Conservation (phyloP, 30 jellyfish, hydroid and myxozoan genomes). For the Aurelia aurita region DNA sequence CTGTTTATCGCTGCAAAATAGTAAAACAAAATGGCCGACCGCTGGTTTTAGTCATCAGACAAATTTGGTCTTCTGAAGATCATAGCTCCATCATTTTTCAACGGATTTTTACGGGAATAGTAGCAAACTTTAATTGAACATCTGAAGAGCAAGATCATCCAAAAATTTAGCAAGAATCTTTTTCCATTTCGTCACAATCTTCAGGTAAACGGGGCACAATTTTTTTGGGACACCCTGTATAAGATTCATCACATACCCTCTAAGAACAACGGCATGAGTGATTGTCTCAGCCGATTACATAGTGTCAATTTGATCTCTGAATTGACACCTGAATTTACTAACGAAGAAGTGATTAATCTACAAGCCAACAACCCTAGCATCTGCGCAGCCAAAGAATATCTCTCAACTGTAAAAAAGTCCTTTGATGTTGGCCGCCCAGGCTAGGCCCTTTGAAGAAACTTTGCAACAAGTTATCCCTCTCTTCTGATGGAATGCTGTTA, state of each 20-base stretch:
- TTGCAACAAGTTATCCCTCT: conserved; percentile 4
- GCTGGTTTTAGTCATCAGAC: too few species aligned
- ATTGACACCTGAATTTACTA: conserved; percentile 20
- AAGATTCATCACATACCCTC: conserved; percentile 29
- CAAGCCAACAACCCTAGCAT: conserved; percentile 11
- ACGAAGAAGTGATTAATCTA: conserved; percentile 4
- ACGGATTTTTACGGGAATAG: too few species aligned
- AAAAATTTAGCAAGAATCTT: too few species aligned
- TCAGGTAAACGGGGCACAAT: too few species aligned
- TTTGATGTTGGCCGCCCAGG: background rate
- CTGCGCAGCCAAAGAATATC: conserved; percentile 18
- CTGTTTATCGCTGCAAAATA: too few species aligned
- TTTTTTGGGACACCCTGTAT: too few species aligned
- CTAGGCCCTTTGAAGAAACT: background rate
- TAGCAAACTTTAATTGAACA: too few species aligned
- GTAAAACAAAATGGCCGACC: too few species aligned
- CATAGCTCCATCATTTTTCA: too few species aligned
- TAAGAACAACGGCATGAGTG: conserved; percentile 28
- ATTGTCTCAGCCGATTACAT: conserved; percentile 12
- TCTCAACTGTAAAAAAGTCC: background rate
- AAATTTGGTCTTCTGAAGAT: too few species aligned
- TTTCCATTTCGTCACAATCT: too few species aligned
- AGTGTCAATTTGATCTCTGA: conserved; percentile 2
- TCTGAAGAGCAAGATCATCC: too few species aligned
- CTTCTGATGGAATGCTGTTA: conserved; percentile 8